These are phyloP conservation scores for Pao palembangensis DNA, from an alignment of 2,113 vertebrate genomes.

Conservation along the genomic window DNA sequence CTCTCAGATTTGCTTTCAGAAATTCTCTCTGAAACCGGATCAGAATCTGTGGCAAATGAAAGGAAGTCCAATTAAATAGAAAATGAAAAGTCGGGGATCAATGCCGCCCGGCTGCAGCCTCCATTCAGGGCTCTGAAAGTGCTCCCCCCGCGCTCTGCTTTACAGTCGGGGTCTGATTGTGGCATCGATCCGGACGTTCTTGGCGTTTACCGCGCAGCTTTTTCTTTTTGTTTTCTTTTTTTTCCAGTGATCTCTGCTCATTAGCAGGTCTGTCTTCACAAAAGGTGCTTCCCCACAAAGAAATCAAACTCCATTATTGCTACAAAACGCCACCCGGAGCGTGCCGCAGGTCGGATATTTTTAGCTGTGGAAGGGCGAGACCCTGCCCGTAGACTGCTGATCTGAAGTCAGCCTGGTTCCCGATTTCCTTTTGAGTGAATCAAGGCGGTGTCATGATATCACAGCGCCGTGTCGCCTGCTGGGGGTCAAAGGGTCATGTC, in stretches of 20 bases:
- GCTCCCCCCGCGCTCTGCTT: too few relatives aligned
- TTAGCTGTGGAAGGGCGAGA: constrained; percentile 9
- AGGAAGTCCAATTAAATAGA: not conserved
- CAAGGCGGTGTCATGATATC: too few relatives aligned
- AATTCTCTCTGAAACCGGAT: not conserved
- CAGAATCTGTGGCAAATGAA: not conserved
- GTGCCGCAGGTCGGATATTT: constrained; percentile 14
- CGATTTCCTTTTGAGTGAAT: not conserved
- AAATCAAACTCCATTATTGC: constrained; percentile 34
- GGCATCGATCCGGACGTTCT: not conserved
- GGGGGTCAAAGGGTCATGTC: too few relatives aligned
- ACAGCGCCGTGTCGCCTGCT: too few relatives aligned
- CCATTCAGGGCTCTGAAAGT: not conserved
- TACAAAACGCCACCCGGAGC: constrained; percentile 26
- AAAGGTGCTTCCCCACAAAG: constrained; percentile 21
- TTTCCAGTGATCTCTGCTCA: constrained; percentile 10
- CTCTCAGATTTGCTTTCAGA: not conserved
- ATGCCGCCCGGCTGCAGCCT: not conserved
- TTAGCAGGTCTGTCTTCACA: constrained; percentile 20
- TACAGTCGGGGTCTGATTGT: not conserved
- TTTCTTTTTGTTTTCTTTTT: not conserved
- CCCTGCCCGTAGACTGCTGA: constrained; percentile 19
- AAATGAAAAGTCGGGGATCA: not conserved
- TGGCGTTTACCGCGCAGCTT: not conserved
- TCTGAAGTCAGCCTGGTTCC: constrained; percentile 1